Evolutionary conservation across 2,113 vertebrate genomes (phyloP).

Genomic region (Dunckerocampus dactyliophorus): DNA sequence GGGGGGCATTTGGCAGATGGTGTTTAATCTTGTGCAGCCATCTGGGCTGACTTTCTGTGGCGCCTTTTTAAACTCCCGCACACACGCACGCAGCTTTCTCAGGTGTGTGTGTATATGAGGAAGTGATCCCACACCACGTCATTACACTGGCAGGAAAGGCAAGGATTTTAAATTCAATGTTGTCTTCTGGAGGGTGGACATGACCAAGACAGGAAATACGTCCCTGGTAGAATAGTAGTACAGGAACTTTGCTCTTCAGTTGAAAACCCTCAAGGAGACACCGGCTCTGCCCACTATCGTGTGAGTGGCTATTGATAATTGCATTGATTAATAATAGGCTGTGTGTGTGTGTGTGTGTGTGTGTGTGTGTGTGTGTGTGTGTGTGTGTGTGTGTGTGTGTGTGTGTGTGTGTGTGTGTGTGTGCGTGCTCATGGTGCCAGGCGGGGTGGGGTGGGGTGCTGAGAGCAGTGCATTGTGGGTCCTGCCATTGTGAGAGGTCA

Average conservation of each 20-base stretch:
- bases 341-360: too few species aligned
- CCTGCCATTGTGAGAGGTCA: constrained; percentile 8
- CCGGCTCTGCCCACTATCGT: background rate
- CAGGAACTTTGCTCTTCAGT: too few species aligned
- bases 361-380: background rate
- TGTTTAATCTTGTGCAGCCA: constrained; percentile 1
- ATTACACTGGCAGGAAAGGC: too few species aligned
- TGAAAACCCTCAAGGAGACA: background rate
- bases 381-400: background rate
- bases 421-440: background rate
- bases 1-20: background rate
- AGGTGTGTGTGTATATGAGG: background rate
- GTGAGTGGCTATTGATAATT: background rate
- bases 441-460: background rate
- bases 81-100: background rate
- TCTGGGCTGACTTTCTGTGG: constrained; percentile 2
- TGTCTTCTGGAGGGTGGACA: background rate
- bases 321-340: background rate
- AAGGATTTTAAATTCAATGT: too few species aligned
- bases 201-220: too few species aligned
- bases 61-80: background rate
- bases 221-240: too few species aligned
- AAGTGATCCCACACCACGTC: too few species aligned
- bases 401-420: background rate
- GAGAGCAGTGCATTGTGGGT: constrained; percentile 5